phyloP scores from a whole-genome alignment of 2,113 vertebrate genomes.

The Corythaixoides concolor region DNA sequence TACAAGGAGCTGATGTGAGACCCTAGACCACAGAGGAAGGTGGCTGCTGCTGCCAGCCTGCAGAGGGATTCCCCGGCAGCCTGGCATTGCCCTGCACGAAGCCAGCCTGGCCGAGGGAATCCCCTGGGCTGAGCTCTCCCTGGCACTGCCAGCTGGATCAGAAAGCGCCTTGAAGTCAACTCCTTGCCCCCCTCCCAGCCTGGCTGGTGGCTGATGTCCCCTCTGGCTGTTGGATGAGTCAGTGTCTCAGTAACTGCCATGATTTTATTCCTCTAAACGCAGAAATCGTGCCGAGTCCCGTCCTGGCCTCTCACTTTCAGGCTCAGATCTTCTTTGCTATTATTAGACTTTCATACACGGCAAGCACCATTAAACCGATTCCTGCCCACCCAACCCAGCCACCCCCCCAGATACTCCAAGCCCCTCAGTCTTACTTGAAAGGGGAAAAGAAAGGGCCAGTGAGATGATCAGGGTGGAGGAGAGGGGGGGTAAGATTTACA shows the following conservation, averaged over 20 bases:
- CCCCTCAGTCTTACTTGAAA: slow-evolving; percentile 69
- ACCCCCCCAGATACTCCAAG: slow-evolving; percentile 53
- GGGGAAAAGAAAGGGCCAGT: slow-evolving; percentile 71
- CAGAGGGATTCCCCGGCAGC: slow-evolving; percentile 40
- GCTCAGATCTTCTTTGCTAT: slow-evolving; percentile 34
- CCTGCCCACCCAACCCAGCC: slow-evolving; percentile 44
- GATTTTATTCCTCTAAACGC: slow-evolving; percentile 30
- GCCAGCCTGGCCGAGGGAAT: slow-evolving; percentile 44
- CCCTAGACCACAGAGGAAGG: not conserved
- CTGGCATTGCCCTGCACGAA: not conserved
- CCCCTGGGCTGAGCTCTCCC: slow-evolving; percentile 27
- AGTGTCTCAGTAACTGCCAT: not conserved
- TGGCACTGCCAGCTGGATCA: slow-evolving; percentile 54
- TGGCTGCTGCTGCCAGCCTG: not conserved
- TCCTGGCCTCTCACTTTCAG: not conserved
- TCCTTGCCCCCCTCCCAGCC: slow-evolving; percentile 7
- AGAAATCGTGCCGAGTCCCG: not conserved
- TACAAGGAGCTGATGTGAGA: not conserved
- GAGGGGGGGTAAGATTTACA: slow-evolving; percentile 81
- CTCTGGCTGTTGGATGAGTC: slow-evolving; percentile 29
- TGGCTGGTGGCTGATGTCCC: not conserved
- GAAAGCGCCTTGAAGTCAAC: not conserved
- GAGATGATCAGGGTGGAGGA: slow-evolving; percentile 61
- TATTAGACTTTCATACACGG: slow-evolving; percentile 22
- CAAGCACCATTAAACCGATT: slow-evolving; percentile 54